Conservation (phyloP, 2,888 invertebrate genomes). For the Drosophila anomelani region DNA sequence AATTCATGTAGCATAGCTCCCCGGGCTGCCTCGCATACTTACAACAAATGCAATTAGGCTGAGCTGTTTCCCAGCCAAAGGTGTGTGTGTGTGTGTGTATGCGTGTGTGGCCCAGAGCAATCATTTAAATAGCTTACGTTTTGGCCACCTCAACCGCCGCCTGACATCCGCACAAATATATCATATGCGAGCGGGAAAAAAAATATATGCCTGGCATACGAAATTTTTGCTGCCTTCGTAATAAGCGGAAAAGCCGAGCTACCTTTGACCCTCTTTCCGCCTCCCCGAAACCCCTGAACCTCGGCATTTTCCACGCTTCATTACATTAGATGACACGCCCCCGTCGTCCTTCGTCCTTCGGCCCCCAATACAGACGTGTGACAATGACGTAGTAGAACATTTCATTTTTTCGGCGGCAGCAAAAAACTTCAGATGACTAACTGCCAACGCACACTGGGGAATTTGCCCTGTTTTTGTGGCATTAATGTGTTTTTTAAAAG, state of each 20-base stretch:
- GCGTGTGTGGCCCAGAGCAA: constrained; percentile 51
- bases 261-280: constrained; percentile 2
- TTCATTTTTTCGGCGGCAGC: constrained; percentile 59
- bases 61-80: constrained; percentile 15
- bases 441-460: too few species aligned
- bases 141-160: constrained; percentile 54
- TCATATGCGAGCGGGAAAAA: constrained; percentile 21
- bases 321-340: constrained; percentile 78
- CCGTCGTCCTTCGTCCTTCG: constrained; percentile 47
- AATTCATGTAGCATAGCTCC: constrained; percentile 41
- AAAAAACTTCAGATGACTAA: constrained; percentile 67
- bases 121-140: constrained; percentile 69
- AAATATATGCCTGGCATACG: constrained; percentile 48
- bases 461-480: too few species aligned
- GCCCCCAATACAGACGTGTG: constrained; percentile 53
- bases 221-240: constrained; percentile 44
- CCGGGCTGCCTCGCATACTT: constrained; percentile 9
- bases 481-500: too few species aligned
- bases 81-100: constrained; percentile 1
- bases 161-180: constrained; percentile 44
- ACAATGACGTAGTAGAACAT: constrained; percentile 76
- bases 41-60: constrained; percentile 43
- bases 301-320: constrained; percentile 53
- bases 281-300: background rate
- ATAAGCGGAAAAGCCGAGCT: constrained; percentile 36